Percentiles rank a stretch among this genome's conserved stretches.
phyloP scores from a whole-genome alignment of 2,888 invertebrate species.

The Aproaerema taeniolella region DNA sequence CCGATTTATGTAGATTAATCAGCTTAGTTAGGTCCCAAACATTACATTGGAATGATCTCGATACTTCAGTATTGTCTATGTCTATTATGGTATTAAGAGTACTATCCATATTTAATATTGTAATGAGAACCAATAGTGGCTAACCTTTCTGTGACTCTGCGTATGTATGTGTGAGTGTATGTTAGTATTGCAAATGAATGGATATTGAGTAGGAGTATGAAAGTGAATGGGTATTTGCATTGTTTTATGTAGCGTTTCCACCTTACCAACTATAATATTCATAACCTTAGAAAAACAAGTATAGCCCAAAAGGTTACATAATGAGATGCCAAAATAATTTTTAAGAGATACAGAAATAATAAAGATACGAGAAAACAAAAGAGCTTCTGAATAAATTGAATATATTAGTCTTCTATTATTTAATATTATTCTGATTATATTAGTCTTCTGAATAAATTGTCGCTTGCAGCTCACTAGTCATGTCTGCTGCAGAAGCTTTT shows the following conservation, averaged over 20 bases:
- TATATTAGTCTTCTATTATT: too few species aligned
- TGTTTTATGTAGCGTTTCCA: too few species aligned
- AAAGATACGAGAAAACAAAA: background rate
- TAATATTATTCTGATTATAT: too few species aligned
- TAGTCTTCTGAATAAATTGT: too few species aligned
- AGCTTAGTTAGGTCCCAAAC: constrained; percentile 3
- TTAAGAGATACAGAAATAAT: background rate
- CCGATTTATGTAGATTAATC: background rate
- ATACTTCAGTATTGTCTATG: constrained; percentile 12
- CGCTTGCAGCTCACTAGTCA: too few species aligned
- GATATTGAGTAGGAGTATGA: background rate
- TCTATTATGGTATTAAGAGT: constrained; percentile 6
- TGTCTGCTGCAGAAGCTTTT: background rate
- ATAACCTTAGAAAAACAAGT: too few species aligned
- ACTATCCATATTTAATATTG: constrained; percentile 8
- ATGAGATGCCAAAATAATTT: background rate
- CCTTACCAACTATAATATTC: too few species aligned
- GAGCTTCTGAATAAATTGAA: background rate
- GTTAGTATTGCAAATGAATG: background rate
- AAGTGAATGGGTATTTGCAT: background rate
- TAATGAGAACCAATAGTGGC: too few species aligned
- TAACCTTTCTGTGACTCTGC: background rate
- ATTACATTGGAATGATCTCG: constrained; percentile 5
- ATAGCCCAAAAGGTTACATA: background rate
- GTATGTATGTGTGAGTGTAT: background rate